Conservation (phyloP, 2,797 vertebrate species). For the Rhyacichthys aspro region DNA sequence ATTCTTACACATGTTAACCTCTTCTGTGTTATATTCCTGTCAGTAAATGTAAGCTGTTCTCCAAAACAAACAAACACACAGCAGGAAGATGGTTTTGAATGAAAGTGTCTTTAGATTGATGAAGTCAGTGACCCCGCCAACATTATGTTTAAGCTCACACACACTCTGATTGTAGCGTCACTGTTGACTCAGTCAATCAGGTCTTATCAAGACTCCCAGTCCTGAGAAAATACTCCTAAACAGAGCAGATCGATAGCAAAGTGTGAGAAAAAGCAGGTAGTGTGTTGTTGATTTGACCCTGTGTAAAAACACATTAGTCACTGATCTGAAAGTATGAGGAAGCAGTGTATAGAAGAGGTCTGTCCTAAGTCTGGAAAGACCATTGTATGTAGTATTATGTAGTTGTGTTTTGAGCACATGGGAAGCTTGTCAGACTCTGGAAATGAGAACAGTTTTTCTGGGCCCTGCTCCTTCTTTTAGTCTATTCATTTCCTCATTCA, state of each 20-base stretch:
- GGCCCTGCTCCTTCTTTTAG: slow-evolving; percentile 23
- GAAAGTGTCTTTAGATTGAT: neutral
- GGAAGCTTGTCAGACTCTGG: slow-evolving; percentile 68
- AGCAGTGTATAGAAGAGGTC: slow-evolving; percentile 39
- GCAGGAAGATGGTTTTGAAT: neutral
- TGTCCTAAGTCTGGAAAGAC: slow-evolving; percentile 65
- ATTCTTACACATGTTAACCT: too few relatives aligned
- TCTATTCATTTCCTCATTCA: slow-evolving; percentile 20
- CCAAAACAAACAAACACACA: neutral
- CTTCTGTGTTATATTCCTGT: too few relatives aligned
- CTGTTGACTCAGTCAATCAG: slow-evolving; percentile 60
- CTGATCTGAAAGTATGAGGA: slow-evolving; percentile 3
- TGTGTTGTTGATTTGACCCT: slow-evolving; percentile 24
- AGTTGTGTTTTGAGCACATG: slow-evolving; percentile 28
- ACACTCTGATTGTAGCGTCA: slow-evolving; percentile 43
- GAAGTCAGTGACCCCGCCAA: neutral
- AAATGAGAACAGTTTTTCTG: slow-evolving; percentile 36
- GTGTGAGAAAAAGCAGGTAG: slow-evolving; percentile 64
- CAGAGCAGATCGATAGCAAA: slow-evolving; percentile 56
- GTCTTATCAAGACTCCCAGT: slow-evolving; percentile 62
- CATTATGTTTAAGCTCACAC: slow-evolving; percentile 25
- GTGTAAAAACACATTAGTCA: slow-evolving; percentile 8
- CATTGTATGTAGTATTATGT: slow-evolving; percentile 56
- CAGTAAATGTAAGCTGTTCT: neutral
- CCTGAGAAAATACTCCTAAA: slow-evolving; percentile 49